These are phyloP conservation scores for Florisuga fusca DNA, from an alignment of 2,797 vertebrate species.

Conservation along the genomic window DNA sequence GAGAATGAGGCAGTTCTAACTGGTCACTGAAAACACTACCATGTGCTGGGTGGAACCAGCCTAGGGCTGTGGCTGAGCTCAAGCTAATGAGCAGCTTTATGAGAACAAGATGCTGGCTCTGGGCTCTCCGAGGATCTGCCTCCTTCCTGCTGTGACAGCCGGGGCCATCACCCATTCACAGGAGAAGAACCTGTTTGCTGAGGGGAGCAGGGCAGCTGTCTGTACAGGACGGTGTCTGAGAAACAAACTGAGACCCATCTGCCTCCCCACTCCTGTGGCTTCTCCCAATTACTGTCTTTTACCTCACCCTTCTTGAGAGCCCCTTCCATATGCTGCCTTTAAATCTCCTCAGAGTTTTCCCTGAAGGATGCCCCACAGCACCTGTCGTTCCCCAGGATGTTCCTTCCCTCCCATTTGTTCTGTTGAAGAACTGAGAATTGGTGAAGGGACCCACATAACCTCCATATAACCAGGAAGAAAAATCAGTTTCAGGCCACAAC, in stretches of 20 bases:
- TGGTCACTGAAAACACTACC: conserved; percentile 48
- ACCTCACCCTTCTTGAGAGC: neutral
- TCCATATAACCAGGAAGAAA: neutral
- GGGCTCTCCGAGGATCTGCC: neutral
- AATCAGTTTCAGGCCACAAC: neutral
- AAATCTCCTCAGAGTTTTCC: neutral
- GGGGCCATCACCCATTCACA: neutral
- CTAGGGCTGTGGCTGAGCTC: conserved; percentile 12
- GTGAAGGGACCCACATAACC: neutral
- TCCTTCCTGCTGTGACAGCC: neutral
- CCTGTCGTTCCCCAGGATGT: neutral
- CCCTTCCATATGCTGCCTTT: neutral
- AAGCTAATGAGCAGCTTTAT: conserved; percentile 41
- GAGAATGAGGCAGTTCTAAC: conserved; percentile 44
- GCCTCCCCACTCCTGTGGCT: neutral
- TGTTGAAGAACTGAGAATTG: neutral
- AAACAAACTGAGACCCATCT: fast-evolving
- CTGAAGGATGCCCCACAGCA: neutral
- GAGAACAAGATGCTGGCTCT: conserved; percentile 40
- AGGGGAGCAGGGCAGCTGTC: neutral
- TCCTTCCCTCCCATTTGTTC: fast-evolving
- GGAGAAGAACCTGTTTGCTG: neutral
- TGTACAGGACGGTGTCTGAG: fast-evolving
- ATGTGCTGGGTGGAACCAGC: conserved; percentile 67
- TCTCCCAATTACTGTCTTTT: fast-evolving